Conservation (phyloP, 2,888 invertebrate species). For the Coenonympha arcania region DNA sequence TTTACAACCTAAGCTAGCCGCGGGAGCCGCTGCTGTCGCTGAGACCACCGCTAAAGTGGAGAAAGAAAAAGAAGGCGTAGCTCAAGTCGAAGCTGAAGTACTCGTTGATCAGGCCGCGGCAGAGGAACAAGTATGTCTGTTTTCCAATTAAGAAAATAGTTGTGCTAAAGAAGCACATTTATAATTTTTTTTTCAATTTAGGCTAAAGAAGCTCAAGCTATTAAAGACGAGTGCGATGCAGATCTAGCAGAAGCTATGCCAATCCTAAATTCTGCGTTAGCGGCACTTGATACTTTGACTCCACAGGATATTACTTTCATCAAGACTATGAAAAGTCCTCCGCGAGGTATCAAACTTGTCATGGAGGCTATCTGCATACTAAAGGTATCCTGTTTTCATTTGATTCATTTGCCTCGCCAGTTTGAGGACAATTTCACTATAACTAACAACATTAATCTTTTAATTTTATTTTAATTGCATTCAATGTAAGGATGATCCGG, state of each 20-base stretch:
- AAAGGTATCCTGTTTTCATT: slow-evolving; percentile 69
- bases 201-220: slow-evolving; percentile 83
- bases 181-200: slow-evolving; percentile 30
- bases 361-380: slow-evolving; percentile 97
- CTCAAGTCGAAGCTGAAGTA: slow-evolving; percentile 85
- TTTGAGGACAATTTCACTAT: background rate
- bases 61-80: slow-evolving; percentile 89
- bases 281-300: slow-evolving; percentile 91
- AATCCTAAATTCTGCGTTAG: slow-evolving; percentile 87
- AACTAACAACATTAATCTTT: slow-evolving; percentile 8
- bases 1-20: slow-evolving; percentile 89
- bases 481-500: slow-evolving; percentile 49
- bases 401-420: background rate
- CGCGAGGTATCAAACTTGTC: slow-evolving; percentile 88
- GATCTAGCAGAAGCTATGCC: slow-evolving; percentile 94
- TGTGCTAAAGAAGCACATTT: background rate
- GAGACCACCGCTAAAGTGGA: slow-evolving; percentile 89
- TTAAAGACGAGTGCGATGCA: slow-evolving; percentile 94
- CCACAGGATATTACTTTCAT: slow-evolving; percentile 93
- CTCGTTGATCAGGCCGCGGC: slow-evolving; percentile 85
- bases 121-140: slow-evolving; percentile 77
- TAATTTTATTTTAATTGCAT: slow-evolving; percentile 21
- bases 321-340: slow-evolving; percentile 97
- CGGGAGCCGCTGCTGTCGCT: slow-evolving; percentile 90
- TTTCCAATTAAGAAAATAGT: background rate